Evolutionary conservation across 2,797 vertebrate genomes (phyloP), one percentile per base, ranked within the genome.

Genomic region (Vespertilio murinus): DNA sequence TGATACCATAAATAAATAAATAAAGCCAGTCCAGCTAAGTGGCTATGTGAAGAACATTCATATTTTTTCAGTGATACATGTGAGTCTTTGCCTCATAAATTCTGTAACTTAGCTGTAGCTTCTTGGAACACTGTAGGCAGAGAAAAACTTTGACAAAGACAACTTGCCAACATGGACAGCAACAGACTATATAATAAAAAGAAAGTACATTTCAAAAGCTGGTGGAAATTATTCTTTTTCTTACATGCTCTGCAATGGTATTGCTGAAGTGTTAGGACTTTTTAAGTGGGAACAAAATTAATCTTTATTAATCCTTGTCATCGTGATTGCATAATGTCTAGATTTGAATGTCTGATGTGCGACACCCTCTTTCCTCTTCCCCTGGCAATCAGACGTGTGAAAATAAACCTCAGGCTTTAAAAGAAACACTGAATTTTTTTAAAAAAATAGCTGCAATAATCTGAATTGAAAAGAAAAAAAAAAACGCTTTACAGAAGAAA

Each of bases 351-450:
- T 97, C 97, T 97, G 96, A 98, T 96, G 93, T 96, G 92, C 17
- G 54, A 95, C 73, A 70, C 88, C 96, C 92, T 96, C 94, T 97
- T 98, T 97, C 95, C 96, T 97, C 95, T 97, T 98, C 96, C 96
- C 96, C 93, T 94, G 96, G 97, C 98, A 98, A 98, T 98, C 98
- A 98, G 96, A 98, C 98, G 95, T 98, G 98, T 97, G 97, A 98
- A 99, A 98, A 98, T 98, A 98, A 99, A 98, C 96, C 75, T 97
- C 97, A 82, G 74, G 90, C 89, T 97, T 97, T 96, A 97, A 98
- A 97, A 97, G 96, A 97, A 98, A 97, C 82, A 96, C 95, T 95
- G 89, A 73, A 30, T 96, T 95, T 94, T 25, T 96, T 95, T 94
- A 23, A 96, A 95, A 97, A 95, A 82, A 97, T 81, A 94, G 81